These are phyloP conservation scores for Smittia sp. DNA, from an alignment of 2,888 invertebrate genomes.

Conservation along the genomic window DNA sequence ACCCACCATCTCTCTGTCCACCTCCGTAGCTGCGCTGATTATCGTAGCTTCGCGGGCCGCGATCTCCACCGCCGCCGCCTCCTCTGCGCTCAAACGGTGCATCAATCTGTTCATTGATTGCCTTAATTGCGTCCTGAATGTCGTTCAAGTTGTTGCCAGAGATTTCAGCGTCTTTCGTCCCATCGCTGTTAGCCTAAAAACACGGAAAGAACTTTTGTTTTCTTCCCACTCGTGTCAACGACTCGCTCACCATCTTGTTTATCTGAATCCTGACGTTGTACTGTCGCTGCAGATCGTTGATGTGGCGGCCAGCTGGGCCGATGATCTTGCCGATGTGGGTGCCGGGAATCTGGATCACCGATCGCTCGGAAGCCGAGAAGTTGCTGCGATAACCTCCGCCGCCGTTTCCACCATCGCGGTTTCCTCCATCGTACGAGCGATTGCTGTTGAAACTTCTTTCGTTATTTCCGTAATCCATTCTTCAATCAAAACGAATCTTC, in stretches of 20 bases:
- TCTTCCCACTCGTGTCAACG: not conserved
- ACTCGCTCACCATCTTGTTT: conserved; percentile 15
- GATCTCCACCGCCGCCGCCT: not conserved
- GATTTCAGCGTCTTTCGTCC: conserved; percentile 23
- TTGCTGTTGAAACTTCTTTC: conserved; percentile 3
- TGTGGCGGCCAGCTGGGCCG: conserved; percentile 24
- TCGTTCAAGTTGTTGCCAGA: conserved; percentile 9
- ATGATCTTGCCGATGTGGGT: conserved; percentile 14
- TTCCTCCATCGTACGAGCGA: not conserved
- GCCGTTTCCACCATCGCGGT: not conserved
- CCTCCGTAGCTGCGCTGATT: not conserved
- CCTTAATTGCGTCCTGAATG: conserved; percentile 19
- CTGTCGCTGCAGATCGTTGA: conserved; percentile 13
- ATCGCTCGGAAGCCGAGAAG: not conserved
- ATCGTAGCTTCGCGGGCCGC: not conserved
- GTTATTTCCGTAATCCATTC: conserved; percentile 21
- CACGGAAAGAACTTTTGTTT: not conserved
- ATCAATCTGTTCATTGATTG: conserved; percentile 21
- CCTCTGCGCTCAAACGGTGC: conserved; percentile 16
- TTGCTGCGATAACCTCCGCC: conserved; percentile 24
- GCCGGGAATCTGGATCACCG: conserved; percentile 13
- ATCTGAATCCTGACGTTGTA: conserved; percentile 27
- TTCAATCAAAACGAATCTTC: not conserved
- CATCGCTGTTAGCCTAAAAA: conserved; percentile 19
- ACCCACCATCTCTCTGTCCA: not conserved